These are phyloP conservation scores for Pocillopora grandis DNA, from an alignment of 92 coral and sea anemone species.

Conservation along the genomic window DNA sequence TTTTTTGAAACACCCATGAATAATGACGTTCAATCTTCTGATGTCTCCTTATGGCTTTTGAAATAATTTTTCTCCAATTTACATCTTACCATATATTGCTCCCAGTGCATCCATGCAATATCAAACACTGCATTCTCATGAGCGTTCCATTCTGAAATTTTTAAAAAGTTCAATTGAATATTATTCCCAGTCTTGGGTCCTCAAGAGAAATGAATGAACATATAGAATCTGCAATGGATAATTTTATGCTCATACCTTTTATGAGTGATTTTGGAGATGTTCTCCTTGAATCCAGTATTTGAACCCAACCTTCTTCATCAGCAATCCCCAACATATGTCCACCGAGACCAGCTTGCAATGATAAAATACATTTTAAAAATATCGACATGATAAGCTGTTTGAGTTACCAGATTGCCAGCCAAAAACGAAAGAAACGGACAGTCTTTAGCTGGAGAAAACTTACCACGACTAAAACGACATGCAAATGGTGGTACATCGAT, in stretches of 20 bases:
- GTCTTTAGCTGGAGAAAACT: conserved; percentile 14
- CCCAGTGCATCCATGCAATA: conserved; percentile 90
- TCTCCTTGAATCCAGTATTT: conserved; percentile 75
- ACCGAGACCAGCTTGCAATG: conserved; percentile 52
- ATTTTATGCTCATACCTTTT: conserved; percentile 57
- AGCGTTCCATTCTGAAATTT: conserved; percentile 86
- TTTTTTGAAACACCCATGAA: no score
- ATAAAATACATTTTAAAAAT: not conserved
- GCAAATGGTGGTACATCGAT: conserved; percentile 95
- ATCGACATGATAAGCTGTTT: not conserved
- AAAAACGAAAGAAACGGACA: not conserved
- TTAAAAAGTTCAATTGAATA: not conserved
- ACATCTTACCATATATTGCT: conserved; percentile 81
- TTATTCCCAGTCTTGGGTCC: not conserved
- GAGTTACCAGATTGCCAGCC: not conserved
- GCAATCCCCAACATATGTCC: conserved; percentile 92
- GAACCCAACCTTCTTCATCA: conserved; percentile 96
- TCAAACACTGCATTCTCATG: conserved; percentile 98
- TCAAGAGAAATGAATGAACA: no score
- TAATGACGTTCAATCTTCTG: no score
- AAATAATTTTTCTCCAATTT: not conserved
- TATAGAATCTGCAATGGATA: not conserved
- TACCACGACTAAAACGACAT: conserved; percentile 87
- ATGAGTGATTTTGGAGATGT: conserved; percentile 63
- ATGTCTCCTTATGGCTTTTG: not conserved